phyloP scores from a whole-genome alignment of 2,113 vertebrate genomes.

The Etia nguti region DNA sequence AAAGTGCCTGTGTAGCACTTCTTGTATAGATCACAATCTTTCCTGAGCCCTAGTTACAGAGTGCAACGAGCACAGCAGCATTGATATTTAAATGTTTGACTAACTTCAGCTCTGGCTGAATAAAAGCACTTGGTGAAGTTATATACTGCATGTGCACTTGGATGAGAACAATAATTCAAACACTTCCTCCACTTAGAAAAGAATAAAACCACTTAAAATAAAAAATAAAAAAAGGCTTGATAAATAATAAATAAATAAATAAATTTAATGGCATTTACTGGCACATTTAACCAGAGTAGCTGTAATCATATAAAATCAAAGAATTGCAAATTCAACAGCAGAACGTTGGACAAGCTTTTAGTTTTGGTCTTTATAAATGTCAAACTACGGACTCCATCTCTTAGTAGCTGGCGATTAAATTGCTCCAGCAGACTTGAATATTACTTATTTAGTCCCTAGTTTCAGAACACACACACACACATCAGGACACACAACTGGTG shows the following conservation, averaged over 20 bases:
- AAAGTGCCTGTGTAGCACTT: slow-evolving; percentile 53
- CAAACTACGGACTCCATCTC: neutral
- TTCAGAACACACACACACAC: neutral
- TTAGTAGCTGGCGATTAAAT: neutral
- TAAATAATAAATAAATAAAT: neutral
- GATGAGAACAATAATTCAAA: neutral
- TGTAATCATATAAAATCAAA: neutral
- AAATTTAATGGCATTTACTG: neutral
- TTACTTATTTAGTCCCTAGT: neutral
- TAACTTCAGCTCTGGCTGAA: neutral
- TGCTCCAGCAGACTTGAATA: neutral
- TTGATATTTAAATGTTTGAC: slow-evolving; percentile 44
- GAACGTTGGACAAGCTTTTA: neutral
- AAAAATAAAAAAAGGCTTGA: neutral
- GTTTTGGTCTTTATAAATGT: neutral
- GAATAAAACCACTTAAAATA: neutral
- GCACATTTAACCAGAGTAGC: neutral
- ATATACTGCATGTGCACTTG: neutral
- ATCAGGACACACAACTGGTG: neutral
- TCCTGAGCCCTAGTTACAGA: slow-evolving; percentile 30
- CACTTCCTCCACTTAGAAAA: neutral
- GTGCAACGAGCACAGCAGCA: neutral
- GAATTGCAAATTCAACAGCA: neutral
- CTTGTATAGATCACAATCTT: slow-evolving; percentile 35
- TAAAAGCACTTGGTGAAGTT: neutral